Evolutionary conservation across 2,888 invertebrate species (phyloP).

Genomic region (Nomada goodeniana): DNA sequence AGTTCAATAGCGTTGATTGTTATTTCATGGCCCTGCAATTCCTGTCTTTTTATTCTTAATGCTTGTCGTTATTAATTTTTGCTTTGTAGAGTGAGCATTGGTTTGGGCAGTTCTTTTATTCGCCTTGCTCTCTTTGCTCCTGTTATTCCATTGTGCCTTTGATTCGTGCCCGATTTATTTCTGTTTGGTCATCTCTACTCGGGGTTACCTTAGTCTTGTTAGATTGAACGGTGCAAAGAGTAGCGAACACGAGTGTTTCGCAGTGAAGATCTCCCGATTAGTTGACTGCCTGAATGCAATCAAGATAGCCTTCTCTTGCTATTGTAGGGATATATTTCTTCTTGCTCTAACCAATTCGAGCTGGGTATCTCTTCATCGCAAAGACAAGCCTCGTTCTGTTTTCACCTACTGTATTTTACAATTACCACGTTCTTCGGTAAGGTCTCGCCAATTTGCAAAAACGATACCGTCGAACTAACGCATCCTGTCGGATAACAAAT

Average conservation of each 20-base stretch:
- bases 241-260: slow-evolving; percentile 32
- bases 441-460: not conserved
- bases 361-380: slow-evolving; percentile 43
- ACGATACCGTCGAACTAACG: no score
- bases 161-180: not conserved
- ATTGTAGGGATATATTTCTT: slow-evolving; percentile 46
- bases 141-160: not conserved
- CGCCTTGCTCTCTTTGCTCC: not conserved
- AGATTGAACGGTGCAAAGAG: slow-evolving; percentile 38
- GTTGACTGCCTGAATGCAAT: slow-evolving; percentile 52
- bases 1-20: no score
- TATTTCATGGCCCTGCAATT: no score
- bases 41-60: no score
- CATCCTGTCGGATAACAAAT: no score
- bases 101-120: not conserved
- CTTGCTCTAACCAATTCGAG: slow-evolving; percentile 39
- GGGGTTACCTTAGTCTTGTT: slow-evolving; percentile 18
- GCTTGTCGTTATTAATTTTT: no score
- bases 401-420: slow-evolving; percentile 9
- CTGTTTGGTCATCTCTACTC: not conserved
- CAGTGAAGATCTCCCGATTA: slow-evolving; percentile 49
- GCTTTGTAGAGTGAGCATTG: no score
- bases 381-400: slow-evolving; percentile 23
- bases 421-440: not conserved
- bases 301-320: slow-evolving; percentile 53